Base-by-base conservation (phyloP, 1,140 invertebrate species). In the Zaprionus kolodkinae region DNA sequence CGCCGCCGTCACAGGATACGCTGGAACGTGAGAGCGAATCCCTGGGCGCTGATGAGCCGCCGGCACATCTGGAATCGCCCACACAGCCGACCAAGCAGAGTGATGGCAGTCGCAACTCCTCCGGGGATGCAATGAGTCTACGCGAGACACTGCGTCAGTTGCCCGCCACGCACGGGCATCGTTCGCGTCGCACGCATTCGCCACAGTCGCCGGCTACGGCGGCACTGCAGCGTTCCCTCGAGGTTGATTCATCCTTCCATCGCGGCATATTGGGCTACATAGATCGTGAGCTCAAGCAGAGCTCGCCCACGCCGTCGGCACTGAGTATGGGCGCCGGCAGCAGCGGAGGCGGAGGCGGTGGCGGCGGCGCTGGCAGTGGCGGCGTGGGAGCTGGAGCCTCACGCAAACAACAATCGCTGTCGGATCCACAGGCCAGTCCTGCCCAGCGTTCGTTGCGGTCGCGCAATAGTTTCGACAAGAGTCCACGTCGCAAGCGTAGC, bases 381-480 rank as follows among this genome's bases (percentile, higher is more conserved):
- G 17, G 40, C 1, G 78, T 62, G 6, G 76, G 55, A 21, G 69
- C 65, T 12, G 84, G 75, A 4, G 81, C 77, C 7, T 78, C 77
- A 2, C 81, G 87, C 30, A 92, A 92, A 43, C 72, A 91, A 54
- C 92, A 92, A 52, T 92, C 92, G 4, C 71, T 92, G 10, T 92
- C 92, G 1, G 92, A 93, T 81, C 92, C 92, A 5, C 91, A 92
- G 70, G 89, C 92, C 6, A 93, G 92, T 92, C 92, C 92, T 27
- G 92, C 92, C 10, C 92, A 93, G 79, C 79, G 91, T 30, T 92
- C 92, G 38, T 56, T 90, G 60, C 90, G 92, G 27, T 92, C 87
- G 21, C 68, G 92, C 38, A 91, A 78, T 62, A 92, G 90, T 57
- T 78, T 92, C 35, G 92, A 93, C 50, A 93, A 93, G 74, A 93